phyloP scores from a whole-genome alignment of 2,888 invertebrate genomes.

The Slavum lentiscoides region DNA sequence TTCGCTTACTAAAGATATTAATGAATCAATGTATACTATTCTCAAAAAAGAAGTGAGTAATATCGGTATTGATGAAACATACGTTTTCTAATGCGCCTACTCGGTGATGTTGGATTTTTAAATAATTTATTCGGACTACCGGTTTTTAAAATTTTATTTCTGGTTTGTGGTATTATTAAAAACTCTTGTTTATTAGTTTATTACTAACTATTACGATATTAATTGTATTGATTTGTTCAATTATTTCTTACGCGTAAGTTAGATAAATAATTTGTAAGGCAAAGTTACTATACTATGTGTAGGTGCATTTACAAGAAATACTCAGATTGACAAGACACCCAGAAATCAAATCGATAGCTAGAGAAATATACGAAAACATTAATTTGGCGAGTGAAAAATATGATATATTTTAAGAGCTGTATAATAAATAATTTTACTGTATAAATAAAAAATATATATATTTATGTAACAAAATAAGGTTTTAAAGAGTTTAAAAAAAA shows the following conservation, averaged over 20 bases:
- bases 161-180: too few relatives aligned
- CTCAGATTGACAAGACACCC: slow-evolving; percentile 20
- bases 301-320: slow-evolving; percentile 36
- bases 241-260: background rate
- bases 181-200: background rate
- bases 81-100: background rate
- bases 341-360: slow-evolving; percentile 18
- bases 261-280: background rate
- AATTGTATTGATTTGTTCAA: background rate
- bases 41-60: slow-evolving; percentile 27
- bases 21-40: slow-evolving; percentile 28
- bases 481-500: too few relatives aligned
- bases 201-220: background rate
- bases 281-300: background rate
- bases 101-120: too few relatives aligned
- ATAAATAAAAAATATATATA: background rate
- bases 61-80: background rate
- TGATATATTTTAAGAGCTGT: background rate
- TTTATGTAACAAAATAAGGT: background rate
- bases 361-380: slow-evolving; percentile 28
- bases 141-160: too few relatives aligned
- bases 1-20: slow-evolving; percentile 23
- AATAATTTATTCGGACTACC: too few relatives aligned
- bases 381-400: slow-evolving; percentile 20
- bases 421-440: background rate